These are phyloP conservation scores for Chionodraco myersi DNA, from an alignment of 2,113 vertebrate species.

Conservation along the genomic window DNA sequence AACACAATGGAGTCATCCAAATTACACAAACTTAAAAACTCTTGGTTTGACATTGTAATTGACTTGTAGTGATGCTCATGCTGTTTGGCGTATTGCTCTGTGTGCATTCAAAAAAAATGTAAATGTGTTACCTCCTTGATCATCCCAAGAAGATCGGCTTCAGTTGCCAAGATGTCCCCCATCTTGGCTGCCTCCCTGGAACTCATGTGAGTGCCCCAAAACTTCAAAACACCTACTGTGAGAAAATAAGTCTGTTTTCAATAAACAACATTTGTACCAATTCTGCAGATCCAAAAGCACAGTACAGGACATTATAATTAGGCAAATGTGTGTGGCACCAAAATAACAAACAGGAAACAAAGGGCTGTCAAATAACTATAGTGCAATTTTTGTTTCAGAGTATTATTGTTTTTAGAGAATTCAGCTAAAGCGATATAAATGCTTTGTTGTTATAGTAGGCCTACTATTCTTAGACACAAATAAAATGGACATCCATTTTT, in stretches of 20 bases:
- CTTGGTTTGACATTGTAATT: background rate
- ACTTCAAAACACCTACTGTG: slow-evolving; percentile 3
- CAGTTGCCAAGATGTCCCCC: slow-evolving; percentile 90
- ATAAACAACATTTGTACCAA: background rate
- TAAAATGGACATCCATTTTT: background rate
- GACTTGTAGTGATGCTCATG: background rate
- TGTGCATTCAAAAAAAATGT: background rate
- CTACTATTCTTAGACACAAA: background rate
- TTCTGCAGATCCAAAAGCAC: background rate
- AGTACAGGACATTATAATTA: background rate
- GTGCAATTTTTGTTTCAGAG: background rate
- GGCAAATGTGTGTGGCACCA: background rate
- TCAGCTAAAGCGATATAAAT: background rate
- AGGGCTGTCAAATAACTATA: background rate
- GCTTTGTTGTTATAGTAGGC: background rate
- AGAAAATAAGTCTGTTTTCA: slow-evolving; percentile 6
- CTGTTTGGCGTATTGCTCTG: background rate
- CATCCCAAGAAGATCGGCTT: slow-evolving; percentile 91
- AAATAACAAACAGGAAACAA: background rate
- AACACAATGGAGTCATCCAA: background rate
- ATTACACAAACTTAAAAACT: background rate
- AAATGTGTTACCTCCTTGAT: slow-evolving; percentile 87
- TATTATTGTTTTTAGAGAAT: background rate
- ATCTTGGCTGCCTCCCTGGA: slow-evolving; percentile 79
- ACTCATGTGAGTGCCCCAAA: slow-evolving; percentile 62